Evolutionary conservation across 2,888 invertebrate species (phyloP).

Genomic region (Oeneis ivallda): DNA sequence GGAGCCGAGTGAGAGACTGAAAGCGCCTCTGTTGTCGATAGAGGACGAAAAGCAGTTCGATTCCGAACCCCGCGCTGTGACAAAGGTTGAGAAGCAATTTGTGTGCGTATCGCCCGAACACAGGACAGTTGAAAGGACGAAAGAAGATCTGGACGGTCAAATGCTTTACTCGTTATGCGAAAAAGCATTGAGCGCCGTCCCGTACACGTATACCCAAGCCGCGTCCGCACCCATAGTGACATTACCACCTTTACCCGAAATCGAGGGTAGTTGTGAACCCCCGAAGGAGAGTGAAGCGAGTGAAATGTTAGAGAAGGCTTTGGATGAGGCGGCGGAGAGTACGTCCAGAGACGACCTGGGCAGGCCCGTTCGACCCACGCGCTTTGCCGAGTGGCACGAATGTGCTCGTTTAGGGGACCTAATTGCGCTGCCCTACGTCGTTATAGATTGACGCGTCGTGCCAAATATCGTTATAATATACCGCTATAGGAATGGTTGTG

Average conservation of each 20-base stretch:
- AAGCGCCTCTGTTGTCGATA: conserved; percentile 56
- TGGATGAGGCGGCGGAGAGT: conserved; percentile 32
- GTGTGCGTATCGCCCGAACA: conserved; percentile 55
- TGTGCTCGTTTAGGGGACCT: conserved; percentile 91
- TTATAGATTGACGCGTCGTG: conserved; percentile 88
- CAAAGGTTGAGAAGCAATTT: conserved; percentile 45
- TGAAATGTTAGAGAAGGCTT: conserved; percentile 41
- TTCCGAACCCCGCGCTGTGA: conserved; percentile 35
- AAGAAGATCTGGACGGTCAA: conserved; percentile 57
- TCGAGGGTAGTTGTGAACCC: conserved; percentile 37
- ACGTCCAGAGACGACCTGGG: conserved; percentile 51
- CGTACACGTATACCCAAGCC: conserved; percentile 55
- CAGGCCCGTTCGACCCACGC: conserved; percentile 56
- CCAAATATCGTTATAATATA: conserved; percentile 11
- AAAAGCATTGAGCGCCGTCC: conserved; percentile 47
- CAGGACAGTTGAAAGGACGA: conserved; percentile 73
- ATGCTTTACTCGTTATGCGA: conserved; percentile 53
- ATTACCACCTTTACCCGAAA: conserved; percentile 38
- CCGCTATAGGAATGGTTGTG: neutral
- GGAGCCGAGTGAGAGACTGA: conserved; percentile 66
- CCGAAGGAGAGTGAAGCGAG: conserved; percentile 43
- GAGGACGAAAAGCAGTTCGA: conserved; percentile 55
- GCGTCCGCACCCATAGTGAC: conserved; percentile 51
- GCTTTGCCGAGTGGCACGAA: conserved; percentile 96
- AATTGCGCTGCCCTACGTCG: conserved; percentile 97